Conservation (phyloP, 2,113 vertebrate genomes). For the Psophia crepitans region DNA sequence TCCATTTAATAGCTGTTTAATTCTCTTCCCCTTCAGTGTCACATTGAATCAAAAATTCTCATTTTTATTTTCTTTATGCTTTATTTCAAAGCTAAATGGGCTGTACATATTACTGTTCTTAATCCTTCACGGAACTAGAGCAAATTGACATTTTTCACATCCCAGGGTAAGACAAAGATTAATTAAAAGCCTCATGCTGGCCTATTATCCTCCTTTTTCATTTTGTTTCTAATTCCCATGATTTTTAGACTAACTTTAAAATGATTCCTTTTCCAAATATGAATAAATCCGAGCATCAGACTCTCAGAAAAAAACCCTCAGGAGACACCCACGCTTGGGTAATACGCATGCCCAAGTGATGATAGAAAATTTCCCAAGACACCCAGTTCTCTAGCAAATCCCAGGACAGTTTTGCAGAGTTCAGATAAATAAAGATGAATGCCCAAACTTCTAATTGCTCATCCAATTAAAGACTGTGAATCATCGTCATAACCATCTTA, state of each 20-base stretch:
- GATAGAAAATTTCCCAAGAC: background rate
- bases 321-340: background rate
- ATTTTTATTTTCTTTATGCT: constrained; percentile 62
- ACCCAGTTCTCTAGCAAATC: background rate
- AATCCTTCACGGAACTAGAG: constrained; percentile 45
- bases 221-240: constrained; percentile 26
- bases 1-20: constrained; percentile 30
- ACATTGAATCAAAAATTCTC: constrained; percentile 53
- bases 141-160: constrained; percentile 54
- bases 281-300: background rate
- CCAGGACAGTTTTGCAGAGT: background rate
- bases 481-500: background rate
- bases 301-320: background rate
- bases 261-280: background rate
- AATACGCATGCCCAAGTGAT: background rate
- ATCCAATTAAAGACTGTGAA: background rate
- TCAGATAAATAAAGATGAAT: constrained; percentile 19
- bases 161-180: constrained; percentile 49
- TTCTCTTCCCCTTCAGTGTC: constrained; percentile 41
- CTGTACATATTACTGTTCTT: constrained; percentile 43
- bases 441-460: background rate
- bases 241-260: constrained; percentile 26
- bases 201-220: constrained; percentile 13
- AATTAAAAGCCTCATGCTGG: constrained; percentile 47
- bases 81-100: constrained; percentile 60